Conservation (phyloP, 2,888 invertebrate genomes). For the Carterocephalus palaemon region DNA sequence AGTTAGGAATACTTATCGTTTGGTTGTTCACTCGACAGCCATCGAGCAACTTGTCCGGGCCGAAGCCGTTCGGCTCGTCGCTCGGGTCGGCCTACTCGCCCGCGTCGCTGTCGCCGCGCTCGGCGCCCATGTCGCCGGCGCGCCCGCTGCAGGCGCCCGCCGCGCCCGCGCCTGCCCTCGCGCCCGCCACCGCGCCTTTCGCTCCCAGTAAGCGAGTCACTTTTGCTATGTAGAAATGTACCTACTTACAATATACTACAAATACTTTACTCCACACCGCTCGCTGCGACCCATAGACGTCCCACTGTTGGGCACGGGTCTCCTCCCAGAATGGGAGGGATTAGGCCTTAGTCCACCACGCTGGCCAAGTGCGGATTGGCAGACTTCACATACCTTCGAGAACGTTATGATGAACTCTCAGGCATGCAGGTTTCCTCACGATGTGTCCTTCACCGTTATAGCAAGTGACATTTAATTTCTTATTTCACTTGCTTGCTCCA, state of each 20-base stretch:
- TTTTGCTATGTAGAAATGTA: slow-evolving; percentile 59
- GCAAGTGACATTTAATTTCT: too few species aligned
- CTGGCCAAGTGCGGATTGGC: too few species aligned
- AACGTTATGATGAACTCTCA: too few species aligned
- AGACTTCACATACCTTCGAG: too few species aligned
- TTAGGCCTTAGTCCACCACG: too few species aligned
- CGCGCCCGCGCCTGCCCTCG: slow-evolving; percentile 39
- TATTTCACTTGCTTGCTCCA: too few species aligned
- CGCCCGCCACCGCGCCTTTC: slow-evolving; percentile 46
- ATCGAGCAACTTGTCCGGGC: slow-evolving; percentile 76
- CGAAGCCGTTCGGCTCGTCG: slow-evolving; percentile 81
- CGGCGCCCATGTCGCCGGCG: slow-evolving; percentile 74
- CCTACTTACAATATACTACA: background rate
- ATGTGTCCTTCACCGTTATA: too few species aligned
- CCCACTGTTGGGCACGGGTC: too few species aligned
- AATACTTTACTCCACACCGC: too few species aligned
- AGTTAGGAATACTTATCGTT: too few species aligned
- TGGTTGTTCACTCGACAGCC: slow-evolving; percentile 49
- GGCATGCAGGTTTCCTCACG: too few species aligned
- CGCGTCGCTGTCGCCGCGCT: slow-evolving; percentile 69
- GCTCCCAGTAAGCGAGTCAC: slow-evolving; percentile 77
- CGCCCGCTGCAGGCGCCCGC: slow-evolving; percentile 49
- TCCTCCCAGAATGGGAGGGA: too few species aligned
- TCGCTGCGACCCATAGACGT: background rate
- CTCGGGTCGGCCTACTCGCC: slow-evolving; percentile 76